Base-by-base conservation (phyloP, 2,113 vertebrate species). In the Callopanchax toddi region DNA sequence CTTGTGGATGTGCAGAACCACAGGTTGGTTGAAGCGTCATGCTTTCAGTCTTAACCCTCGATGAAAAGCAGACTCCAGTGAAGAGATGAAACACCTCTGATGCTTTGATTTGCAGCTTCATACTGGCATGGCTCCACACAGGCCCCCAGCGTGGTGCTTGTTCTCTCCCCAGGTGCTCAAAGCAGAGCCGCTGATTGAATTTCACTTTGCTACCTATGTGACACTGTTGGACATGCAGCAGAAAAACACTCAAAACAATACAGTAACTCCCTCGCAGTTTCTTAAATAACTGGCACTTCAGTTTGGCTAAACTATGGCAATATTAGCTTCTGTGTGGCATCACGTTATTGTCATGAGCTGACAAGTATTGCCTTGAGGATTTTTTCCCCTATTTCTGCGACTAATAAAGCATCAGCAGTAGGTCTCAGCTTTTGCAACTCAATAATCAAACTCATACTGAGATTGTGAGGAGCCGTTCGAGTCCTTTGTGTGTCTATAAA, bases 131-230 rank as follows among this genome's bases (percentile, higher is more conserved):
- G 69, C 66, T 84, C 70, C 61, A 70, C 51, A 20, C 53, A 71
- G 59, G 49, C 72, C 73, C 89, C 36, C 84, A 83, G 89, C 74
- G 13, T 82, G 87, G 82, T 18, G 66, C 77, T 71, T 89, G 87
- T 85, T 75, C 81, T 78, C 80, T 59, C 78, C 65, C 84, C 77
- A 72, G 88, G 87, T 87, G 88, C 84, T 89, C 88, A 68, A 26
- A 71, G 66, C 45, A 50, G 42, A 85, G 64, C 49, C 15, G 29
- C 45, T 82, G 75, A 87, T 84, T 86, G 75, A 71, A 83, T 84
- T 86, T 63, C 57, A 32, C 59, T 67, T 71, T 56, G 43, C 60
- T 65, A 63, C 60, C 78, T 68, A 65, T 69, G 67, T 39, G 54
- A 57, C 56, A 57, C 79, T 9, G 53, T 18, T 56, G 58, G 62